Evolutionary conservation across 2,888 invertebrate genomes (phyloP), one percentile per base, ranked within the genome.

Genomic region (Cynaeus angustus): DNA sequence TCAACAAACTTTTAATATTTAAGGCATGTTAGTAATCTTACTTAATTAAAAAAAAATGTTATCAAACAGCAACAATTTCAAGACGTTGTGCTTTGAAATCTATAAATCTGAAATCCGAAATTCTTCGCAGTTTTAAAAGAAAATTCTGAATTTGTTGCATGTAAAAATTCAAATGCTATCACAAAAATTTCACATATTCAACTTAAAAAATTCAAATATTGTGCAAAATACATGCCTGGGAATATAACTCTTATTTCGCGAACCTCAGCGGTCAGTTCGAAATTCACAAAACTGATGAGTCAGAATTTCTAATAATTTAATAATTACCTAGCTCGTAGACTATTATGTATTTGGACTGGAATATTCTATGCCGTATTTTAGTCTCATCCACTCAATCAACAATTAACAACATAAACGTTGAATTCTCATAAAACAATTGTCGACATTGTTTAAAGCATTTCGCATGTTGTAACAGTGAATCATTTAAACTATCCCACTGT

Each of bases 271-370:
- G 38, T 38, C 14, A 37, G 16, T 55, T 2, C 33, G 43, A 56
- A 56, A 56, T 41, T 16, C 58, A 37, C 26, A 48, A 48, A 48
- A 33, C 12, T 48, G 61, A 46, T 61, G 61, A 61, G 28, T 61
- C 61, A 61, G 61, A 61, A 46, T 21, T 37, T 43, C 45, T 45
- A 45, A 61, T 61, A 48, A 61, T 61, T 61, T 61, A 61, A 61
- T 61, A 61, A 61, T 64, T 41, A 64, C 64, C 30, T 16, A 41
- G 43, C 62, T 52, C 43, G 33, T 33, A 9, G 43, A 1, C 45
- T 13, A 62, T 62, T 50, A 50, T 48, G 62, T 41, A 14, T 62
- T 50, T 48, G 28, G 48, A 62, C 48, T 62, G 50, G 50, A 37
- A 62, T 62, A 61, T 61, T 62, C 38, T 41, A 21, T 50, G 48